These are phyloP conservation scores for Melanotaenia trifasciata DNA, from an alignment of 2,797 vertebrate genomes.

Conservation along the genomic window DNA sequence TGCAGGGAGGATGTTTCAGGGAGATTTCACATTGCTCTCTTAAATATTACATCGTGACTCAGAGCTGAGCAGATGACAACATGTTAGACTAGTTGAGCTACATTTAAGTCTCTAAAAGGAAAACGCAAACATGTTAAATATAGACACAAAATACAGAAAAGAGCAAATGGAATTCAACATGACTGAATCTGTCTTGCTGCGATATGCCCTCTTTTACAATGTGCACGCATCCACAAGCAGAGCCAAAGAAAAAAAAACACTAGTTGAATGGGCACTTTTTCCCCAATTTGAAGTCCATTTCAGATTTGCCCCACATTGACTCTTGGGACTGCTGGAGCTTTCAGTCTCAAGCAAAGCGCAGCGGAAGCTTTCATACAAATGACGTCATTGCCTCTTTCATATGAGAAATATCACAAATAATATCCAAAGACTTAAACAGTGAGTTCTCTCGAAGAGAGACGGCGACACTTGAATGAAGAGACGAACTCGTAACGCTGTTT, in stretches of 20 bases:
- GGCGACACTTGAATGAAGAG: conserved; percentile 32
- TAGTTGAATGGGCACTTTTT: conserved; percentile 76
- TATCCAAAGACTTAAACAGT: conserved; percentile 22
- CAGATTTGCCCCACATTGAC: conserved; percentile 52
- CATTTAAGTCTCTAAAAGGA: conserved; percentile 62
- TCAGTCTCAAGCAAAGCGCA: conserved; percentile 44
- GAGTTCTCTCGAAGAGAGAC: conserved; percentile 19
- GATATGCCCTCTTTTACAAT: conserved; percentile 56
- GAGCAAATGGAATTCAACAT: conserved; percentile 60
- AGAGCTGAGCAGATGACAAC: conserved; percentile 60
- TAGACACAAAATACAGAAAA: conserved; percentile 59
- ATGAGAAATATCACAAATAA: conserved; percentile 39
- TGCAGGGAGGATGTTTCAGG: conserved; percentile 72
- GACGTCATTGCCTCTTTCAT: conserved; percentile 53
- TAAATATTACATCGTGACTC: conserved; percentile 78
- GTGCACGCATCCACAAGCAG: conserved; percentile 25
- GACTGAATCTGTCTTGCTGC: conserved; percentile 53
- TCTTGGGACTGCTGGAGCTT: conserved; percentile 58
- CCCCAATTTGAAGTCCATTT: conserved; percentile 73
- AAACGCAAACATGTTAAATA: conserved; percentile 76
- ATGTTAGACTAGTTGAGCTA: conserved; percentile 52
- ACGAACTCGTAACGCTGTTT: conserved; percentile 2
- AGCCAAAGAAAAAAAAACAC: conserved; percentile 36
- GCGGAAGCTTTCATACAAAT: conserved; percentile 70
- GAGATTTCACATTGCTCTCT: conserved; percentile 54